phyloP scores from a whole-genome alignment of 2,888 invertebrate species.

The Siphlonurus alternatus region DNA sequence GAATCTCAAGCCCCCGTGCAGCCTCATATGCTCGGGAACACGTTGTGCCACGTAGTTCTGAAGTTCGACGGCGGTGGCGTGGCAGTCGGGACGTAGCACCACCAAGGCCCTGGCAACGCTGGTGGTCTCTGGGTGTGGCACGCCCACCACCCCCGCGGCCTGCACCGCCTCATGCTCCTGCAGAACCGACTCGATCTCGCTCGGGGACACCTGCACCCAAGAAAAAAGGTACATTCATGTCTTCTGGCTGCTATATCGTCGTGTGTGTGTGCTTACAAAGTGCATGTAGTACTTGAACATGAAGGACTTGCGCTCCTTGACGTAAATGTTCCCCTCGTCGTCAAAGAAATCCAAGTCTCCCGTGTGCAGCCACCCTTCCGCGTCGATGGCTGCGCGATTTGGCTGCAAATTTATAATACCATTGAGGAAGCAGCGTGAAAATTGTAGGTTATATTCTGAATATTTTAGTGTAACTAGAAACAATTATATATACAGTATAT shows the following conservation, averaged over 20 bases:
- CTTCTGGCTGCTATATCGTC: not conserved
- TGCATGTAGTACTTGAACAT: conserved; percentile 10
- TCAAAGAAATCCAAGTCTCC: conserved; percentile 10
- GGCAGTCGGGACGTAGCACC: not conserved
- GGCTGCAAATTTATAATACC: conserved; percentile 1
- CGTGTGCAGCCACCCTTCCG: conserved; percentile 8
- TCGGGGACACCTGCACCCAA: not conserved
- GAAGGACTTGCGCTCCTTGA: conserved; percentile 1
- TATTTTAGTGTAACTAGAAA: too few species aligned
- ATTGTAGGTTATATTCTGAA: too few species aligned
- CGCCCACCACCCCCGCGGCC: not conserved
- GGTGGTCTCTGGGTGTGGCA: not conserved
- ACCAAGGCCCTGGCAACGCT: not conserved
- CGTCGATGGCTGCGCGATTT: not conserved
- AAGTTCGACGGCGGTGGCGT: not conserved
- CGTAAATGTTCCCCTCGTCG: conserved; percentile 6
- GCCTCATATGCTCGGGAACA: not conserved
- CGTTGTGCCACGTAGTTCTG: not conserved
- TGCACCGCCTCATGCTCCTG: not conserved
- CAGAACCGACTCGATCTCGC: not conserved
- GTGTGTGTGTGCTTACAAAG: conserved; percentile 4
- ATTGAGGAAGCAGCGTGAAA: too few species aligned
- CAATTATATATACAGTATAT: too few species aligned
- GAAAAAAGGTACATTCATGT: too few species aligned
- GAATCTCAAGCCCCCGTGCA: conserved; percentile 7